phyloP scores from a whole-genome alignment of 2,797 vertebrate genomes.

The Limnodromus scolopaceus region DNA sequence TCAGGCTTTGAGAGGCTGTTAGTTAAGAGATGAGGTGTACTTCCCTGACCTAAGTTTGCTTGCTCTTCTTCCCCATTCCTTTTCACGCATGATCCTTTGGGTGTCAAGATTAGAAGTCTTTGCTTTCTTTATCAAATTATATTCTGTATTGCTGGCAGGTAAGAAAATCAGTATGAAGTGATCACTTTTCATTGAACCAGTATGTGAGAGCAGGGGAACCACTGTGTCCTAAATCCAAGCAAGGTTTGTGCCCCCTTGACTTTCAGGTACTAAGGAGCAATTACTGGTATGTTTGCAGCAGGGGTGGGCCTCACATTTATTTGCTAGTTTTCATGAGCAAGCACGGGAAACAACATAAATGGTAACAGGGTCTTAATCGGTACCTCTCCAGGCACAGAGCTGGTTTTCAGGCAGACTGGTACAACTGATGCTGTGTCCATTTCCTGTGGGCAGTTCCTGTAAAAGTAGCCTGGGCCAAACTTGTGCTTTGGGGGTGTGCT shows the following conservation, averaged over 20 bases:
- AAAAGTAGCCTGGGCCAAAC: not conserved
- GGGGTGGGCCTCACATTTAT: not conserved
- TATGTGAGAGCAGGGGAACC: not conserved
- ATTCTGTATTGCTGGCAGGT: not conserved
- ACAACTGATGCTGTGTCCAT: not conserved
- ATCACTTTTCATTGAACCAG: not conserved
- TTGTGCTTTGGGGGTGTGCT: not conserved
- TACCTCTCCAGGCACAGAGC: not conserved
- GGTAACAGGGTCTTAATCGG: not conserved
- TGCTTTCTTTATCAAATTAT: not conserved
- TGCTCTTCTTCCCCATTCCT: not conserved
- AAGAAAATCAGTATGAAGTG: not conserved
- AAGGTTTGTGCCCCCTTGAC: not conserved
- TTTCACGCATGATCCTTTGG: not conserved
- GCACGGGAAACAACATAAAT: not conserved
- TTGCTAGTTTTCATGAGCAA: not conserved
- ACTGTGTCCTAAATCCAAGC: not conserved
- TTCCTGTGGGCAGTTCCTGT: rapidly evolving
- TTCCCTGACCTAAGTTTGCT: not conserved
- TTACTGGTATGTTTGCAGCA: not conserved
- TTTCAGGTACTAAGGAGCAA: not conserved
- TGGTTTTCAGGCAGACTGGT: not conserved
- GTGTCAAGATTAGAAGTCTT: not conserved
- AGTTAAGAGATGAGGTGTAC: not conserved
- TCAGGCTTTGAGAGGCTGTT: not conserved